phyloP scores from a whole-genome alignment of 1,140 invertebrate species.

The Drosophila setifemur region DNA sequence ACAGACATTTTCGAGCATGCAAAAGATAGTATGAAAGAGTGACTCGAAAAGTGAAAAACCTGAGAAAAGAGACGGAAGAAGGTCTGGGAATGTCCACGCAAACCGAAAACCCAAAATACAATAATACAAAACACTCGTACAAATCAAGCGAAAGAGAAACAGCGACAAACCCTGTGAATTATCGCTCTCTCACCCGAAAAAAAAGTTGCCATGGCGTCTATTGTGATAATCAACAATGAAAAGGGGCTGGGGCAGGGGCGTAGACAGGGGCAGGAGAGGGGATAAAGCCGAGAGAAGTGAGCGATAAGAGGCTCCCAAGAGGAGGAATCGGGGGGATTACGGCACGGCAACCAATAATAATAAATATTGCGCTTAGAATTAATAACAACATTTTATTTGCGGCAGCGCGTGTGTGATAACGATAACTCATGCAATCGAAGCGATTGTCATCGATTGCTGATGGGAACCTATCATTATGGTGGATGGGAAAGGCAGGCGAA shows the following conservation, averaged over 20 bases:
- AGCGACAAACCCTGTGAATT: constrained; percentile 37
- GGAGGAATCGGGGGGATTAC: constrained; percentile 8
- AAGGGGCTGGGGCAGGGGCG: neutral
- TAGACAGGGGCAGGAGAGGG: too few relatives aligned
- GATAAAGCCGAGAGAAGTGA: neutral
- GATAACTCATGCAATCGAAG: constrained; percentile 40
- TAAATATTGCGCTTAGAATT: constrained; percentile 42
- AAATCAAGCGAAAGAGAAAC: constrained; percentile 5
- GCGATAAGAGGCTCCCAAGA: constrained; percentile 28
- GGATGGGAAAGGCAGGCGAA: too few relatives aligned
- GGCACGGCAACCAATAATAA: constrained; percentile 55
- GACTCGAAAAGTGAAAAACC: neutral
- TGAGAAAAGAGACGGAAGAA: neutral
- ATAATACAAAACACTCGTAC: neutral
- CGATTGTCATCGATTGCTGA: constrained; percentile 40
- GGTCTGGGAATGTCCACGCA: constrained; percentile 22
- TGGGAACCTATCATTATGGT: too few relatives aligned
- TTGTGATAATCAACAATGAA: constrained; percentile 48
- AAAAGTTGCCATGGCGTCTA: constrained; percentile 47
- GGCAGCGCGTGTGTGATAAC: constrained; percentile 48
- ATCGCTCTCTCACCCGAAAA: neutral
- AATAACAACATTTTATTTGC: constrained; percentile 37
- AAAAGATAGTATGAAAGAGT: constrained; percentile 18
- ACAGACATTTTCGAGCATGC: constrained; percentile 27
- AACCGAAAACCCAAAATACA: neutral